phyloP scores from a whole-genome alignment of 1,140 invertebrate genomes.

The Nephotettix cincticeps region DNA sequence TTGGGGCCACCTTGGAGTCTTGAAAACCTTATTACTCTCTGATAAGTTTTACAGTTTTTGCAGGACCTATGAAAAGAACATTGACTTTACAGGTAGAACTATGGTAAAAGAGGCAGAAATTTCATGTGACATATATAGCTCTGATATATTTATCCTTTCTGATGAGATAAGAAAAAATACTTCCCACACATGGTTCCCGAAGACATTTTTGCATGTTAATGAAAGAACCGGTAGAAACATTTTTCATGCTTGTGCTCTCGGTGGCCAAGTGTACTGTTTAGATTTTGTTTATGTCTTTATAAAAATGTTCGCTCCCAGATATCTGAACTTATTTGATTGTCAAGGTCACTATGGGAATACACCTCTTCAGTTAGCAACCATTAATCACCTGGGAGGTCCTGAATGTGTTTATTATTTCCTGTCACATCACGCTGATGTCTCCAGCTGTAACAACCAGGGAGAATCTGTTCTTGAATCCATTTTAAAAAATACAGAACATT shows the following conservation, averaged over 20 bases:
- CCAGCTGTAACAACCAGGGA: not conserved
- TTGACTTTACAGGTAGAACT: not conserved
- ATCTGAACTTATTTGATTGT: not conserved
- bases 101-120: slow-evolving; percentile 5
- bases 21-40: slow-evolving; percentile 6
- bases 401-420: slow-evolving; percentile 8
- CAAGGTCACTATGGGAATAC: not conserved
- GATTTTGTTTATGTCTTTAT: slow-evolving; percentile 1
- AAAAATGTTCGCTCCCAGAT: not conserved
- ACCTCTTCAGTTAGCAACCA: not conserved
- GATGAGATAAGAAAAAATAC: not conserved
- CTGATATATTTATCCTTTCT: slow-evolving; percentile 2
- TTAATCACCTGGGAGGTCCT: not conserved
- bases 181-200: not conserved
- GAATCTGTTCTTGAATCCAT: not conserved
- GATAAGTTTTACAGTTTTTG: not conserved
- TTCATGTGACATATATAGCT: slow-evolving; percentile 11
- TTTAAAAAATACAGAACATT: slow-evolving; percentile 3
- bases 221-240: not conserved
- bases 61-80: not conserved
- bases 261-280: not conserved
- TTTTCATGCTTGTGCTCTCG: slow-evolving; percentile 16
- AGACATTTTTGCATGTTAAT: not conserved
- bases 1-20: not conserved
- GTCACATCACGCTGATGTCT: not conserved